Conservation (phyloP, 2,113 vertebrate species). For the Mustela lutreola region DNA sequence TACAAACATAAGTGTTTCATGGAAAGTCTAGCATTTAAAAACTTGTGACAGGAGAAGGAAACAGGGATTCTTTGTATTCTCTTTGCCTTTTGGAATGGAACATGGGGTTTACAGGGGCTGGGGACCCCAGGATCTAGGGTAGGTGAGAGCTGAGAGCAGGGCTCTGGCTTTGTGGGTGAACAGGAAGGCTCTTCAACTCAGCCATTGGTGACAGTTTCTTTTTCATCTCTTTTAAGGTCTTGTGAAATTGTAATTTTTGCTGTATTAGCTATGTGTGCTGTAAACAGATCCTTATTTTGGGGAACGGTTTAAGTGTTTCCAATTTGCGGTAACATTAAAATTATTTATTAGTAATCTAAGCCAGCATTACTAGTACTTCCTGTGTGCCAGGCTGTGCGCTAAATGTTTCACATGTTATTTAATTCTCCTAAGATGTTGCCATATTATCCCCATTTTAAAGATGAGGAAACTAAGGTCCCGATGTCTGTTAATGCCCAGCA, state of each 20-base stretch:
- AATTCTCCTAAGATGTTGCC: not conserved
- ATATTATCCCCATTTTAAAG: not conserved
- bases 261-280: not conserved
- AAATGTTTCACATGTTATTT: not conserved
- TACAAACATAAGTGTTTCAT: not conserved
- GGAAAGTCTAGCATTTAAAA: not conserved
- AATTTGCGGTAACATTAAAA: not conserved
- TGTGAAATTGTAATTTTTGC: not conserved
- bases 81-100: not conserved
- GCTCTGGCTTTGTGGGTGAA: not conserved
- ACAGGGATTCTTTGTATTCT: not conserved
- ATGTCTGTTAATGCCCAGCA: not conserved
- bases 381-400: not conserved
- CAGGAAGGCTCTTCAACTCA: not conserved
- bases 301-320: not conserved
- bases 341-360: not conserved
- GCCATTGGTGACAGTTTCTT: not conserved
- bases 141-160: not conserved
- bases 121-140: not conserved
- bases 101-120: not conserved
- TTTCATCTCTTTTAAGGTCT: not conserved
- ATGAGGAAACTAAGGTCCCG: not conserved
- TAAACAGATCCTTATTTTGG: not conserved
- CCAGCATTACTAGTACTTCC: not conserved
- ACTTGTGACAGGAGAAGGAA: not conserved